A percentile compares a stretch with the other conserved stretches of the same genome.
Conservation (phyloP, 1,140 invertebrate genomes). For the Cryptotermes secundus region DNA sequence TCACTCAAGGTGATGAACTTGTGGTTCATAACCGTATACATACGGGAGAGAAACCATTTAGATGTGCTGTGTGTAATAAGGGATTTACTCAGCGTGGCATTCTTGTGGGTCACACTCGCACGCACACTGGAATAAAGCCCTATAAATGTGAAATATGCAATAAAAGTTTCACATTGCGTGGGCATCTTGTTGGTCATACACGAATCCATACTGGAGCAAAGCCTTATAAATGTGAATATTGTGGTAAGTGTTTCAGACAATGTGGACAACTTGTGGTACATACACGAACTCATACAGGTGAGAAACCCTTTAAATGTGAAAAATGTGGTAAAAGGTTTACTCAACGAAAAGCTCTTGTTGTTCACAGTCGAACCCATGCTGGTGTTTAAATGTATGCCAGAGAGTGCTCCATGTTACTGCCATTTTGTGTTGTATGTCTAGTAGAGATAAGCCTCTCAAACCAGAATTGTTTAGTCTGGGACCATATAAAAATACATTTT, state of each 20-base stretch:
- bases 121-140: conserved; percentile 30
- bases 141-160: conserved; percentile 1
- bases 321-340: neutral
- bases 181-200: neutral
- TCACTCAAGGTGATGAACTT: conserved; percentile 48
- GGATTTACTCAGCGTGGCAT: conserved; percentile 41
- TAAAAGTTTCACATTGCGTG: neutral
- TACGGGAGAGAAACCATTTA: conserved; percentile 67
- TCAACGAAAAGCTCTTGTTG: neutral
- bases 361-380: neutral
- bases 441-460: too few relatives aligned
- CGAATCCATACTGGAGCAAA: neutral
- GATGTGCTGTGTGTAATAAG: conserved; percentile 49
- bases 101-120: conserved; percentile 1
- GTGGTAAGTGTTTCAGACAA: neutral
- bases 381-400: neutral
- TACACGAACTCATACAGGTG: neutral
- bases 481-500: too few relatives aligned
- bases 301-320: neutral
- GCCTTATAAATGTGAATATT: neutral
- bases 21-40: conserved; percentile 59
- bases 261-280: neutral
- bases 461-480: too few relatives aligned
- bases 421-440: too few relatives aligned
- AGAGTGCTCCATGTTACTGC: too few relatives aligned